phyloP scores from a whole-genome alignment of 2,113 vertebrate genomes.

The Zonotrichia leucophrys region DNA sequence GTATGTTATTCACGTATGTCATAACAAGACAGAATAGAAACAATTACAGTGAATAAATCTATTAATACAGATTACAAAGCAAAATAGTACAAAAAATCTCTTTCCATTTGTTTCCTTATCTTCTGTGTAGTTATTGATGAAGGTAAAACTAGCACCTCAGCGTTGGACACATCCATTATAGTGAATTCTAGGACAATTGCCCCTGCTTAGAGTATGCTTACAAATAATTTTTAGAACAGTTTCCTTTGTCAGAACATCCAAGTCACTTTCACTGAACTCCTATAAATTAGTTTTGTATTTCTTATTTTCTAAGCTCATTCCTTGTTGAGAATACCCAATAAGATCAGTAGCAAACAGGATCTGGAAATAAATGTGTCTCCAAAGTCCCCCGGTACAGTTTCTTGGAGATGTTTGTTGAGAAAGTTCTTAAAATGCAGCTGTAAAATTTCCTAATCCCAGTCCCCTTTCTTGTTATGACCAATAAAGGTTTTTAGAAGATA shows the following conservation, averaged over 20 bases:
- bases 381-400: not conserved
- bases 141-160: not conserved
- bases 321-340: not conserved
- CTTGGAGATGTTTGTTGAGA: not conserved
- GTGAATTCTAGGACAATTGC: not conserved
- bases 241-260: not conserved
- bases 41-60: not conserved
- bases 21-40: not conserved
- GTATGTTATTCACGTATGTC: not conserved
- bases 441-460: not conserved
- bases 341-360: not conserved
- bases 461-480: not conserved
- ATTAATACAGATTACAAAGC: not conserved
- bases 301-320: not conserved
- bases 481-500: not conserved
- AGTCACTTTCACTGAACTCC: not conserved
- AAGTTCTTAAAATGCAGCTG: not conserved
- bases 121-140: not conserved
- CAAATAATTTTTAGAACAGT: not conserved
- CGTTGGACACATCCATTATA: not conserved
- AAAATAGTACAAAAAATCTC: not conserved
- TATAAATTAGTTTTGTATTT: not conserved
- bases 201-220: not conserved
- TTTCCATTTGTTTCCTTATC: not conserved
- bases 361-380: not conserved